Conservation (phyloP, 2,888 invertebrate genomes). For the Agrotis clavis region DNA sequence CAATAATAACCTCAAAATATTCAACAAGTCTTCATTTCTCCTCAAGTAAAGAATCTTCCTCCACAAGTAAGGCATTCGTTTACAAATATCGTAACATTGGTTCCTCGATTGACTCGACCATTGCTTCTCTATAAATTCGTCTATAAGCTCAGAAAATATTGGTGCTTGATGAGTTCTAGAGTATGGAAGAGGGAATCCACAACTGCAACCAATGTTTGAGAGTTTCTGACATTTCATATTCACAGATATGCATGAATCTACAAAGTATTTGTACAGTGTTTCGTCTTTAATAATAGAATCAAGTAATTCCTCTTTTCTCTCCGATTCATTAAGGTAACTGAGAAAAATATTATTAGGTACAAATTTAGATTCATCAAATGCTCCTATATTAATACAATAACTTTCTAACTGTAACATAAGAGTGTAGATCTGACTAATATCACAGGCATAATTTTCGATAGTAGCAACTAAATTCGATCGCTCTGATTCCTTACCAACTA, state of each 20-base stretch:
- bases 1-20: constrained; percentile 90
- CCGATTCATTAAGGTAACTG: constrained; percentile 79
- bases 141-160: constrained; percentile 90
- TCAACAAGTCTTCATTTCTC: constrained; percentile 87
- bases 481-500: constrained; percentile 84
- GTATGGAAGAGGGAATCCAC: constrained; percentile 91
- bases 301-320: constrained; percentile 75
- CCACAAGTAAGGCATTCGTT: constrained; percentile 92
- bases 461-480: constrained; percentile 85
- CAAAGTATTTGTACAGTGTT: constrained; percentile 88
- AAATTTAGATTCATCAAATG: constrained; percentile 82
- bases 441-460: constrained; percentile 85
- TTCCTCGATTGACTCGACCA: constrained; percentile 83
- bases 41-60: constrained; percentile 89
- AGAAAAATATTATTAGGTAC: constrained; percentile 86
- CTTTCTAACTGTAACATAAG: constrained; percentile 84
- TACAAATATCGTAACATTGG: constrained; percentile 89
- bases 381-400: constrained; percentile 84
- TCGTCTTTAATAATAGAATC: constrained; percentile 83
- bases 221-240: constrained; percentile 85
- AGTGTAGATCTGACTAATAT: constrained; percentile 85
- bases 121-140: constrained; percentile 90
- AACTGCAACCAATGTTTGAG: constrained; percentile 89
- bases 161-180: constrained; percentile 82
- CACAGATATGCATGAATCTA: constrained; percentile 91